phyloP scores from a whole-genome alignment of 2,113 vertebrate genomes.

The Ochotona princeps region DNA sequence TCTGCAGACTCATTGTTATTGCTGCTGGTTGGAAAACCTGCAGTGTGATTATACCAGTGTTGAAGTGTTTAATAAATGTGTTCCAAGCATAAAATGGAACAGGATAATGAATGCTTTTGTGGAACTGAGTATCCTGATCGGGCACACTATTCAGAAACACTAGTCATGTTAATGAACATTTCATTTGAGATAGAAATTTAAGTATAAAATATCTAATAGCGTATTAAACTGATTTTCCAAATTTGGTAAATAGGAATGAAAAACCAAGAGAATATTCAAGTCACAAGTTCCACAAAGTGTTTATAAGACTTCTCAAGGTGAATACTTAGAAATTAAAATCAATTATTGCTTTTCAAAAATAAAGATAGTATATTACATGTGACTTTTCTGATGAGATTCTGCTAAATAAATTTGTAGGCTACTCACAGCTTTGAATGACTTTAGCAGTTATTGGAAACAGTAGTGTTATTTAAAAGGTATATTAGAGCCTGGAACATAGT shows the following conservation, averaged over 20 bases:
- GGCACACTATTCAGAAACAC: neutral
- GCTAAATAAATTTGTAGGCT: neutral
- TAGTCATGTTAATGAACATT: neutral
- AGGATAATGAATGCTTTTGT: rapidly evolving
- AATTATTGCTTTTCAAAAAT: neutral
- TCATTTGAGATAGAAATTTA: neutral
- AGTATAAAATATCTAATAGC: too few species aligned
- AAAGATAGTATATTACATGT: neutral
- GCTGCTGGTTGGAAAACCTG: neutral
- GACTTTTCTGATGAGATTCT: neutral
- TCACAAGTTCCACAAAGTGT: neutral
- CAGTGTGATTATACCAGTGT: neutral
- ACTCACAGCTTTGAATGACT: neutral
- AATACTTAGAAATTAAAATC: neutral
- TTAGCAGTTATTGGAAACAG: neutral
- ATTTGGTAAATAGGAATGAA: neutral
- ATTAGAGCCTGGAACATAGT: neutral
- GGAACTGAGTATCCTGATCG: neutral
- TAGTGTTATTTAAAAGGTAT: neutral
- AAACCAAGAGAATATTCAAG: neutral
- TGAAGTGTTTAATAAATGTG: neutral
- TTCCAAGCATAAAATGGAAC: neutral
- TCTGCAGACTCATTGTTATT: neutral
- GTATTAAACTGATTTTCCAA: neutral
- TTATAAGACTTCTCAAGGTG: neutral